Percentiles rank a stretch among this genome's conserved stretches.
Conservation (phyloP, 2,113 vertebrate species). For the Aleadryas rufinucha region DNA sequence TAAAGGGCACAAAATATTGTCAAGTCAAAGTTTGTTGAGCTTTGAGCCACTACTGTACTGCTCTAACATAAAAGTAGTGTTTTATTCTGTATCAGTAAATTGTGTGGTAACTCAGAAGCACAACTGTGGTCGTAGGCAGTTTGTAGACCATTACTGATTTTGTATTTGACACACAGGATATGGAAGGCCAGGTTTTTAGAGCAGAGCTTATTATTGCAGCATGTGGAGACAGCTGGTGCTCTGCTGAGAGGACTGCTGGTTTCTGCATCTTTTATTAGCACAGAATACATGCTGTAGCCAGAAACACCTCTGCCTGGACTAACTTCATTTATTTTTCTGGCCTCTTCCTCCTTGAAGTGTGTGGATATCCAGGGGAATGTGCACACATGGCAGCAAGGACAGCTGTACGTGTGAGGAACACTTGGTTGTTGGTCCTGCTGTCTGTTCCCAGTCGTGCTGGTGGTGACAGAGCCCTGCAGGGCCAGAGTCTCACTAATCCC, state of each 20-base stretch:
- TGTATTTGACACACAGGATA: background rate
- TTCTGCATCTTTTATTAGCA: slow-evolving; percentile 65
- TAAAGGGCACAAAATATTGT: background rate
- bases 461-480: accelerated
- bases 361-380: slow-evolving; percentile 9
- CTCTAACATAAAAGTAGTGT: background rate
- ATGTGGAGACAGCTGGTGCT: slow-evolving; percentile 50
- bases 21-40: background rate
- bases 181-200: slow-evolving; percentile 37
- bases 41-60: background rate
- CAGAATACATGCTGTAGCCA: slow-evolving; percentile 48
- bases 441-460: background rate
- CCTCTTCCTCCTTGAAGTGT: slow-evolving; percentile 25
- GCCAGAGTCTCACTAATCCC: background rate
- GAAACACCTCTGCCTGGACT: slow-evolving; percentile 66
- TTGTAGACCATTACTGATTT: slow-evolving; percentile 45
- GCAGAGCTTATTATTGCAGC: slow-evolving; percentile 31
- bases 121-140: background rate
- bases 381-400: slow-evolving; percentile 34
- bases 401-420: slow-evolving; percentile 20
- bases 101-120: slow-evolving; percentile 21
- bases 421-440: background rate
- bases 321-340: slow-evolving; percentile 52
- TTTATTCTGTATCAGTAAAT: background rate
- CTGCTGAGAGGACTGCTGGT: slow-evolving; percentile 40